A percentile compares a stretch with the other conserved stretches of the same genome.
These are phyloP conservation scores for Lepus americanus DNA, from an alignment of 2,113 vertebrate genomes.

Conservation along the genomic window DNA sequence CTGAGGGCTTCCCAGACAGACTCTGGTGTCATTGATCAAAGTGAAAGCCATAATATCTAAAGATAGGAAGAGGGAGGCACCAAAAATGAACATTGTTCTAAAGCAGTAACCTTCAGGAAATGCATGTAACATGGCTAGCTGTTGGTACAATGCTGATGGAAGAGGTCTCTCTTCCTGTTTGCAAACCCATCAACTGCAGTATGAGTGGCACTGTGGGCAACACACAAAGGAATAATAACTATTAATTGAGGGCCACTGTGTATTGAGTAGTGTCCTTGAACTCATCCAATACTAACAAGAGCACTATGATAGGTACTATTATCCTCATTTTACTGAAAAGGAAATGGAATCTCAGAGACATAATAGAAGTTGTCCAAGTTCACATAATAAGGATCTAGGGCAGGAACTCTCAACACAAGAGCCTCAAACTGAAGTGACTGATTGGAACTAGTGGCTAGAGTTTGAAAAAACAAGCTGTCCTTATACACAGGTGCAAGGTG, in stretches of 20 bases:
- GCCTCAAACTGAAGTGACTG: constrained; percentile 2
- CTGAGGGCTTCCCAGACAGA: not conserved
- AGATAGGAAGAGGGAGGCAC: not conserved
- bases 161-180: constrained; percentile 28
- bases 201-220: not conserved
- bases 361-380: not conserved
- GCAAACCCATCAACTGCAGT: not conserved
- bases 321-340: constrained; percentile 57
- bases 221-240: not conserved
- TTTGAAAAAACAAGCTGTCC: not conserved
- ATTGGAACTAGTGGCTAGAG: not conserved
- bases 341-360: not conserved
- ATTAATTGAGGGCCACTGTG: not conserved
- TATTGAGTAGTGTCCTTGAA: constrained; percentile 43
- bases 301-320: constrained; percentile 13
- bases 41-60: not conserved
- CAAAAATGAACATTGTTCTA: not conserved
- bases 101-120: not conserved
- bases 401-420: not conserved
- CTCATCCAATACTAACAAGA: constrained; percentile 44
- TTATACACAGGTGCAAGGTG: not conserved
- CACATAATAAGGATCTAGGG: not conserved
- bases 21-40: not conserved
- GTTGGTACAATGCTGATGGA: not conserved
- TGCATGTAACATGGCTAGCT: not conserved